Base-by-base conservation (phyloP, 2,888 invertebrate genomes). In the Timandra comae region DNA sequence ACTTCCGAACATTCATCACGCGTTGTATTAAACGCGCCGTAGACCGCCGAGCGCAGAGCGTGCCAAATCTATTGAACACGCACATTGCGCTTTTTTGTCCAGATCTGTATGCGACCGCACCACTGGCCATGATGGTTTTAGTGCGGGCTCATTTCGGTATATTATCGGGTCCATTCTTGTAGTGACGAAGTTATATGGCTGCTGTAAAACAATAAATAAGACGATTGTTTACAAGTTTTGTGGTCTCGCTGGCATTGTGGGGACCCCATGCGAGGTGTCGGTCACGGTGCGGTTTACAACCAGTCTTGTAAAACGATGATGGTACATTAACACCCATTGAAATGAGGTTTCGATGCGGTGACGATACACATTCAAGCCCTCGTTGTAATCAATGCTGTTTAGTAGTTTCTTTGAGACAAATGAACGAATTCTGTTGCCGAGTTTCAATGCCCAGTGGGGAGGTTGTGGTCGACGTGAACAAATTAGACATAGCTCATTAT, bases 191-290 rank as follows among this genome's bases (percentile, higher is more conserved):
- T 74, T 81, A 73, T 81, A 82, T 75, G 63, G 67, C 61, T 59
- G 75, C 68, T 66, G 76, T 84, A 80, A 84, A 84, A 84, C 76
- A 80, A 82, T 84, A 80, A 82, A 82, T 77, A 71, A 69, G 57
- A 41, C 49, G 57, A 76, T 80, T 79, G 80, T 81, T 79, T 78
- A 75, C 69, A 62, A 59, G 69, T 63, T 65, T 72, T 48, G 75
- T 71, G 67, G 68, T 65, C 60, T 60, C 45, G 43, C 3, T 33
- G 39, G 44, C 52, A 50, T 56, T 63, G 63, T 58, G 35, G 27
- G 56, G 77, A 69, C 78, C 77, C 77, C 79, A 74, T 75, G 62
- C 67, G 70, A 69, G 53, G 63, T 37, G 50, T 72, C 71, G 37
- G 77, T 61, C 65, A 67, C 59, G 72, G 57, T 46, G 49, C 32